Evolutionary conservation across 2,113 vertebrate genomes (phyloP), one percentile per base, ranked within the genome.

Genomic region (Cephalopterus ornatus): DNA sequence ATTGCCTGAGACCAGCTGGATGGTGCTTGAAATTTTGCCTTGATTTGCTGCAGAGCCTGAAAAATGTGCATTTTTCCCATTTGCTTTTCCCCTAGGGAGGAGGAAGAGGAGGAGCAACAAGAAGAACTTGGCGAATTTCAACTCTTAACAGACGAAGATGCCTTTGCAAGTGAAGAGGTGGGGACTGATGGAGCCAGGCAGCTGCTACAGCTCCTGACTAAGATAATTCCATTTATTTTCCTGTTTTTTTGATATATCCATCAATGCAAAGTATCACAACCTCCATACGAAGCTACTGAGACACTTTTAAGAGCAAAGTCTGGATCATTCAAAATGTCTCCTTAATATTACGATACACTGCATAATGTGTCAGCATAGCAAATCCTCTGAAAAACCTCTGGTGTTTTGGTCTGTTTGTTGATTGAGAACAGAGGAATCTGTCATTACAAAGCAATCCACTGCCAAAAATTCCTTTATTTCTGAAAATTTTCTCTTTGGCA

Each of bases 71-170:
- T 71, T 71, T 93, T 46, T 73, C 52, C 72, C 21, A 4, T 59
- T 92, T n/a, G 7, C 92, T 79, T 93, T 78, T 97, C 44, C 79
- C 98, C 95, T 91, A 98, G 98, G 93, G 98, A 90, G 41, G 98
- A 98, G 39, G 97, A 97, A 63, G 98, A 97, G 33, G 97, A 98
- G 28, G 97, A 98, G 22, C 95, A 98, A 19, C 98, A 99, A 26
- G 98, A 99, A 10, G 99, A 98, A 49, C 97, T 99, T 93, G 98
- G 98, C 35, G 99, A 98, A 79, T 99, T 99, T 89, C 98, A 91
- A 41, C 98, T 99, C 55, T 58, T 99, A 46, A 98, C 99, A 56
- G 98, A 99, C 37, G 98, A 99, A 33, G 98, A 98, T 32, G 98
- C 98, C 28, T 97, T 97, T 83, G 97, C 97, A 35, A 99, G 98